Evolutionary conservation across 2,113 vertebrate species (phyloP), one percentile per base, ranked within the genome.

Genomic region (Tamias sibiricus): DNA sequence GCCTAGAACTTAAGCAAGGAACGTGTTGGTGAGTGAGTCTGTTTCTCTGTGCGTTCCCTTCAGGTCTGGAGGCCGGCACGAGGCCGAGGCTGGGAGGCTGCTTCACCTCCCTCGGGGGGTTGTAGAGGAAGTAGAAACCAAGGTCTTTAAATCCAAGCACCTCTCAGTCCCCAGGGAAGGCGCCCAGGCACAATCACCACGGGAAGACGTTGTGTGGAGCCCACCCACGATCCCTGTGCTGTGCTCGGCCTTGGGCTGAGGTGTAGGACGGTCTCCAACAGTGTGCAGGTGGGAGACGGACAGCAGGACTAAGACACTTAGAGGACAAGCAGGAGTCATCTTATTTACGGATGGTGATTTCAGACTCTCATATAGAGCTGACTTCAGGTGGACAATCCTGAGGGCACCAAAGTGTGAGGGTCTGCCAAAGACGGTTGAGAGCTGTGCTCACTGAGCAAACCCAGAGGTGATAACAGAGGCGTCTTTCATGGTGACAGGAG

Each of bases 391-490:
- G 8, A n/a, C 6, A 6, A 3, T 54, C 37, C 3, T 8, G 54
- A 22, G 2, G 20, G 22, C 28, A 54, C 9, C 19, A 54, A 40
- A 32, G 44, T 20, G 75, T 44, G 10, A 82, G 76, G 12, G 66
- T 28, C 22, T 72, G 32, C 44, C 76, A 8, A 8, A 64, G 54
- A 47, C 8, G 2, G 40, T 1, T 28, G 28, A 26, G 13, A 6
- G 42, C 42, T 0, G 1, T 16, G 22, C 80, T 47, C 44, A 17
- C 14, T 14, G 80, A 79, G 68, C 49, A 69, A 42, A 74, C 8
- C 22, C 14, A 47, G 0, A n/a, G 49, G 8, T 14, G 5, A 16
- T 16, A 44, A 30, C 3, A 7, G 54, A 35, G 19, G 52, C 0
- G 2, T 87, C 80, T 59, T 30, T 68, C 35, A 22, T 44, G n/a